Conservation (phyloP, 2,888 invertebrate species). For the Hirtodrosophila confusa region DNA sequence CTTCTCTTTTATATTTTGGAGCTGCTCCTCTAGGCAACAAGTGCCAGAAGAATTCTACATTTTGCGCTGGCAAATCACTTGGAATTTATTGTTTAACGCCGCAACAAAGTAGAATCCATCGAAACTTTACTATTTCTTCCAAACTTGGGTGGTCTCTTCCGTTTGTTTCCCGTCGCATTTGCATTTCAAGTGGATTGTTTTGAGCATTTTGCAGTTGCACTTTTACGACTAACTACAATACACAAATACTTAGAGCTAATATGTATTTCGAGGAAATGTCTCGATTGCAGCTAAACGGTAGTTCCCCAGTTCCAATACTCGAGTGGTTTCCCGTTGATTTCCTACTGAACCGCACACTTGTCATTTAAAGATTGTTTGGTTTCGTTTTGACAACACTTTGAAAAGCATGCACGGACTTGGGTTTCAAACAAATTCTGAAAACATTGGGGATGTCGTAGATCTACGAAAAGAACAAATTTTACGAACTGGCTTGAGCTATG, state of each 20-base stretch:
- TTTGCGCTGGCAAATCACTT: conserved; percentile 3
- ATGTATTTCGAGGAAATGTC: conserved; percentile 56
- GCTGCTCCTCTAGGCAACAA: conserved; percentile 3
- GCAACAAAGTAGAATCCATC: neutral
- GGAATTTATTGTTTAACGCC: conserved; percentile 40
- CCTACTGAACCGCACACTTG: conserved; percentile 44
- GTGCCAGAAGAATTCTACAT: conserved; percentile 29
- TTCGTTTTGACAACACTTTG: conserved; percentile 63
- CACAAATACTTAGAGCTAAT: conserved; percentile 42
- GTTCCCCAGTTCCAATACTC: conserved; percentile 42
- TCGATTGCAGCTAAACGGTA: conserved; percentile 56
- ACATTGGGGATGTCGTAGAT: conserved; percentile 3
- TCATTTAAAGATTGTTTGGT: conserved; percentile 58
- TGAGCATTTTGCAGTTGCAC: conserved; percentile 55
- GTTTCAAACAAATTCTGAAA: conserved; percentile 38
- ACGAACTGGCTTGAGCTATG: no score
- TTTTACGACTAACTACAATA: conserved; percentile 45
- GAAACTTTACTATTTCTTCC: neutral
- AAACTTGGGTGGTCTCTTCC: conserved; percentile 58
- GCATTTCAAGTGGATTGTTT: conserved; percentile 37
- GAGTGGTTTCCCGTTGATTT: conserved; percentile 65
- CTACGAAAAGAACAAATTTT: neutral
- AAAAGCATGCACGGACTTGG: conserved; percentile 25
- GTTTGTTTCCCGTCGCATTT: conserved; percentile 28
- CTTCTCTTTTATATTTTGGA: neutral